Conservation (phyloP, 2,888 invertebrate genomes). For the Nebria brevicollis region DNA sequence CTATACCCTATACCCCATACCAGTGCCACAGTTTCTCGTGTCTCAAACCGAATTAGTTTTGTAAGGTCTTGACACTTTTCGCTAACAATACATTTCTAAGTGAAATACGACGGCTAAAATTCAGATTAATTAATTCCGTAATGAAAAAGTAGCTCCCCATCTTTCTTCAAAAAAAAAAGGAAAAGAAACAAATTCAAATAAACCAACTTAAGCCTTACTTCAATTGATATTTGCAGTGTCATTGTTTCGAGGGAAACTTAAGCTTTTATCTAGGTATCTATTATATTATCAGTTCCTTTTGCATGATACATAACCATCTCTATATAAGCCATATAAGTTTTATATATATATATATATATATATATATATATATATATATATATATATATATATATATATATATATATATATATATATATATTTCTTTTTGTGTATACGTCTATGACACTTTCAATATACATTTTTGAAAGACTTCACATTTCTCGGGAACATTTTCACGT, state of each 20-base stretch:
- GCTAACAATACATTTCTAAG: slow-evolving; percentile 9
- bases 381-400: not conserved
- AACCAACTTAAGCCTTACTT: too few relatives aligned
- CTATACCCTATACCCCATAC: not conserved
- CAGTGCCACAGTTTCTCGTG: not conserved
- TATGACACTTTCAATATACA: slow-evolving; percentile 37
- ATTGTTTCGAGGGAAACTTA: not conserved
- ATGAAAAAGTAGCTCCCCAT: slow-evolving; percentile 9
- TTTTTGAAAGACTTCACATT: slow-evolving; percentile 42
- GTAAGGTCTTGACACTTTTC: slow-evolving; percentile 3
- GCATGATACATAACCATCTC: not conserved
- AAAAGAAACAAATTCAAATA: too few relatives aligned
- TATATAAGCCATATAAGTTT: not conserved
- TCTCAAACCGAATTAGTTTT: slow-evolving; percentile 1
- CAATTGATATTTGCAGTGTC: too few relatives aligned
- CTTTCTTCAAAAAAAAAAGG: not conserved
- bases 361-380: not conserved
- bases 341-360: not conserved
- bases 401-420: not conserved
- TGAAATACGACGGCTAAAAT: slow-evolving; percentile 1
- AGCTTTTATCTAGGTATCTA: not conserved
- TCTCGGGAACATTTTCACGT: slow-evolving; percentile 39
- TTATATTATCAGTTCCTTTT: too few relatives aligned
- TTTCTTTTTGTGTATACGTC: not conserved
- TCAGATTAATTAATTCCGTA: slow-evolving; percentile 13